Base-by-base conservation (phyloP, 2,888 invertebrate genomes). In the Tiliacea aurago region DNA sequence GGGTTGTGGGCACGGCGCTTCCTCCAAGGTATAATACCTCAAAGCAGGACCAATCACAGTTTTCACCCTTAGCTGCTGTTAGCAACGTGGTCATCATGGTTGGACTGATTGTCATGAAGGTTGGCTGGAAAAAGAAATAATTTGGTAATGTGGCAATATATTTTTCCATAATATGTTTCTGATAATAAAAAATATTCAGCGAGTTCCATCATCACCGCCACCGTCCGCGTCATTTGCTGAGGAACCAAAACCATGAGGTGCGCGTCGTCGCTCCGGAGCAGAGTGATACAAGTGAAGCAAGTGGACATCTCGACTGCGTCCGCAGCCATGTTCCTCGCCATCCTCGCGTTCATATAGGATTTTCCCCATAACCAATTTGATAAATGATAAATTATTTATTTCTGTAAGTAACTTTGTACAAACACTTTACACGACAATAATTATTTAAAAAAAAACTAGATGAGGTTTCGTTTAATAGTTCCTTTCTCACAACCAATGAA, bases 11-110 rank as follows among this genome's bases (percentile, higher is more conserved):
- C 0, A 88, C 86, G 5, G 89, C 88, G 51, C 90, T 91, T 6
- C 92, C 92, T 15, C 89, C 91, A 2, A 89, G 5, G 5, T 73
- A 59, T 4, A 92, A 55, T 0, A 77, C 45, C 13, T 90, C 82
- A 4, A 88, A 85, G 51, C 88, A 85, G 0, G 87, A 79, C 7
- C 90, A 86, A 69, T 90, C 88, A 47, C 88, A 88, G 6, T 71
- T 65, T 10, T 41, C 53, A 33, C 69, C 64, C 18, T 82, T 85
- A 2, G 80, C 86, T 1, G 73, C 65, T 33, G 84, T 89, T 33
- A 90, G n/a, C n/a, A 92, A 67, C 0, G 85, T 72, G 0, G 81
- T 78, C 70, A 90, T 70, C 72, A 90, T 79, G 11, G 88, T 87
- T 6, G 92, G 91, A 72, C 87, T 90, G 2, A 79, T 7, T n/a